A percentile compares a stretch with the other conserved stretches of the same genome.
phyloP scores from a whole-genome alignment of 2,888 invertebrate genomes.

The Pseudanteris insignis region DNA sequence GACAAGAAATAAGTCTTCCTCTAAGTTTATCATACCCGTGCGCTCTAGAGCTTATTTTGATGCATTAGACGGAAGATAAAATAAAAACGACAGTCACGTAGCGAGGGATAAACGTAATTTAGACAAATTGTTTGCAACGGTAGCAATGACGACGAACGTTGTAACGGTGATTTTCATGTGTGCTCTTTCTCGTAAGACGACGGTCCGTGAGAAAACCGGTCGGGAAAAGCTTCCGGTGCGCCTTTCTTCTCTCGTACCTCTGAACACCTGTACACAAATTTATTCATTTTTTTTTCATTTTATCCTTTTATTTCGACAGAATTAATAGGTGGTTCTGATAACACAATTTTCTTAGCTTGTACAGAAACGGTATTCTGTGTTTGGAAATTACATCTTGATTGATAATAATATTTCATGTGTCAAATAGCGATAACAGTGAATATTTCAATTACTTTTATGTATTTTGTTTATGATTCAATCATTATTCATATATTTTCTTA shows the following conservation, averaged over 20 bases:
- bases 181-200: slow-evolving; percentile 38
- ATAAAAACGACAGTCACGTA: slow-evolving; percentile 4
- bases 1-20: too few species aligned
- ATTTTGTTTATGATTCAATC: too few species aligned
- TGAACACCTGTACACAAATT: slow-evolving; percentile 1
- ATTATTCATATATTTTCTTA: too few species aligned
- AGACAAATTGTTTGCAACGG: slow-evolving; percentile 21
- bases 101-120: slow-evolving; percentile 4
- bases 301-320: slow-evolving; percentile 1
- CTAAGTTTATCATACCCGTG: too few species aligned
- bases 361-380: not conserved
- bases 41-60: not conserved
- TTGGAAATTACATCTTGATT: too few species aligned
- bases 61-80: too few species aligned
- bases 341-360: too few species aligned
- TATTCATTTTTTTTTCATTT: not conserved
- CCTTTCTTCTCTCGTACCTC: slow-evolving; percentile 16
- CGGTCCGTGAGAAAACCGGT: slow-evolving; percentile 41
- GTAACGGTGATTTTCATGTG: slow-evolving; percentile 45
- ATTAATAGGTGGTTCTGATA: too few species aligned
- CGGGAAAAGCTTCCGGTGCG: slow-evolving; percentile 32
- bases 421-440: too few species aligned
- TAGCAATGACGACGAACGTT: slow-evolving; percentile 28
- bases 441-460: too few species aligned
- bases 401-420: too few species aligned